Conservation (phyloP, 1,140 invertebrate genomes). For the Penaeus indicus region DNA sequence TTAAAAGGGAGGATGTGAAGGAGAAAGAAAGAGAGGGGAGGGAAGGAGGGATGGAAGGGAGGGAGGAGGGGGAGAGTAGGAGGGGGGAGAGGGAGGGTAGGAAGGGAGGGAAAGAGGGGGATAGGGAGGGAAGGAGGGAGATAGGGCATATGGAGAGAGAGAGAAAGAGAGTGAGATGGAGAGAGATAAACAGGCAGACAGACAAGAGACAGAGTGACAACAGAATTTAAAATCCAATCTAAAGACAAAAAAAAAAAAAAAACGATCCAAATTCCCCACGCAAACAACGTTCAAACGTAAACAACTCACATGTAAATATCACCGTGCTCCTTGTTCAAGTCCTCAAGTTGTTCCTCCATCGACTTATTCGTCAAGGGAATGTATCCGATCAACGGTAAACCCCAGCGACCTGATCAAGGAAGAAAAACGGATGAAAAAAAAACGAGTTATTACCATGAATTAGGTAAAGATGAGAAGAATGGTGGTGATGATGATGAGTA, state of each 20-base stretch:
- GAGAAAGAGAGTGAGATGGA: too few species aligned
- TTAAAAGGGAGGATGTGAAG: not conserved
- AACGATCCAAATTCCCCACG: too few species aligned
- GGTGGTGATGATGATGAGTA: too few species aligned
- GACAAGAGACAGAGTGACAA: too few species aligned
- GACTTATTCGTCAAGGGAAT: not conserved
- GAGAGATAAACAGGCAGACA: too few species aligned
- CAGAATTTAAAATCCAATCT: too few species aligned
- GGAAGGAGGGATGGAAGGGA: not conserved
- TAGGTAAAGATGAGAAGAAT: not conserved
- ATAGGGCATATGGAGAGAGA: too few species aligned
- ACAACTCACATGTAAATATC: conserved; percentile 46
- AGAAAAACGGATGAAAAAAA: not conserved
- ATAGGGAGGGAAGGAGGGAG: not conserved
- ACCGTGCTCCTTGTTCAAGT: conserved; percentile 33
- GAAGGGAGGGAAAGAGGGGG: not conserved
- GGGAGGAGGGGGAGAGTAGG: not conserved
- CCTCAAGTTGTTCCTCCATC: conserved; percentile 2
- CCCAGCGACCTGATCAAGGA: conserved; percentile 29
- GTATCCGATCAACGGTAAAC: conserved; percentile 43
- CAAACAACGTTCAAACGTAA: too few species aligned
- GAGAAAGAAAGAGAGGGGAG: too few species aligned
- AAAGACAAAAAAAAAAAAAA: too few species aligned
- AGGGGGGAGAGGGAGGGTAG: too few species aligned
- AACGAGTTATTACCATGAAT: not conserved